Base-by-base conservation (phyloP, 2,113 vertebrate species). In the Oxygymnocypris stewartii region DNA sequence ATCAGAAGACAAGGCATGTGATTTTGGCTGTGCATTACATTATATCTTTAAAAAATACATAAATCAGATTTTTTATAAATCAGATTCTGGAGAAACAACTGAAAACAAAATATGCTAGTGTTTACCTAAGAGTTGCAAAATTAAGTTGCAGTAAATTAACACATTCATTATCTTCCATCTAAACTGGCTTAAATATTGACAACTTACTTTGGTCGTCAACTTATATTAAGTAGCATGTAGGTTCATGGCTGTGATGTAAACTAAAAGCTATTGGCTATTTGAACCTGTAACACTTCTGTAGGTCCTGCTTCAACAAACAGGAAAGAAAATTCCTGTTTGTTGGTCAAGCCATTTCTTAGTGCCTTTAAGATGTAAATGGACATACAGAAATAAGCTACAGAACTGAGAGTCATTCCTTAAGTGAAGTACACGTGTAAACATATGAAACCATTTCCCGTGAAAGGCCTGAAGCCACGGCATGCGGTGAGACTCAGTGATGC, bases 341-440 rank as follows among this genome's bases (percentile, higher is more conserved):
- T 75, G 6, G 73, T 13, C 73, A 8, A 25, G 11, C 42, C 40
- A 75, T 75, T 47, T 75, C 12, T 25, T 25, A 47, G 73, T 25
- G 11, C 44, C 23, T 75, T 75, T 75, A 75, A 75, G 5, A 25
- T 75, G 16, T 12, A 35, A 40, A 80, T 23, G 11, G 9, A 79
- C 75, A 20, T 35, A 78, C 47, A 76, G 76, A 54, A 78, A 78
- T 54, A 78, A 78, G 31, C 78, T 59, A 79, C 54, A 79, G 49
- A 18, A 54, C 4, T 6, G 61, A 67, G 11, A 28, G 40, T 67
- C n/a, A 20, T 47, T 82, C 61, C 79, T 35, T 51, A 83, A 47
- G 42, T n/a, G 28, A 74, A 20, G 49, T 57, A 59, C 28, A 74
- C 6, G 49, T 59, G 82, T 74, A 84, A 75, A 74, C 69, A 59